A percentile compares a stretch with the other conserved stretches of the same genome.
Evolutionary conservation across 64 coral and sea anemone genomes (phyloP).

Genomic region (Stichodactyla mertensii): DNA sequence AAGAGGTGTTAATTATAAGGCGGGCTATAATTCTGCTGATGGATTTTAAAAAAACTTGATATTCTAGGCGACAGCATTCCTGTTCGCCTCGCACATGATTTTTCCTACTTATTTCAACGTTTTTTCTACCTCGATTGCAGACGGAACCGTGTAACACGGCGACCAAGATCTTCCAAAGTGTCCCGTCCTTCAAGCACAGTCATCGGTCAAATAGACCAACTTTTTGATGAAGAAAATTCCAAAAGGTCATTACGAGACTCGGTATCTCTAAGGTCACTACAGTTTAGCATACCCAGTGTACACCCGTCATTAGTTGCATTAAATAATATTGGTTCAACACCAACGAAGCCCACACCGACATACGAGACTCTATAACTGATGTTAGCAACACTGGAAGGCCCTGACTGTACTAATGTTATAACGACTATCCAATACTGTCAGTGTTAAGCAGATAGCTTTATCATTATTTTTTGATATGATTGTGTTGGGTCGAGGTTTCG

Average conservation of each 20-base stretch:
- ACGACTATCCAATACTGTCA: no score
- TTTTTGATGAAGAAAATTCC: slow-evolving; percentile 19
- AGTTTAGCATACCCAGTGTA: slow-evolving; percentile 31
- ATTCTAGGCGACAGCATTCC: no score
- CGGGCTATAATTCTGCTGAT: not conserved
- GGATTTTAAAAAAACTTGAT: no score
- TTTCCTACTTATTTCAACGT: not conserved
- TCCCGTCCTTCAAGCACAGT: slow-evolving; percentile 28
- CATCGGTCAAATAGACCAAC: slow-evolving; percentile 19
- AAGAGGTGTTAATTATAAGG: not conserved
- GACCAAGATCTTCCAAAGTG: slow-evolving; percentile 13
- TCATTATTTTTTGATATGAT: no score
- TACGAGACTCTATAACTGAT: not conserved
- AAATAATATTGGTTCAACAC: slow-evolving; percentile 14
- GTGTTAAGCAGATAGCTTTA: no score
- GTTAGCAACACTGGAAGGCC: not conserved
- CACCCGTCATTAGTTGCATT: slow-evolving; percentile 5
- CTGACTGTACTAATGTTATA: no score
- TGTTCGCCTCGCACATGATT: not conserved
- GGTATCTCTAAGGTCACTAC: slow-evolving; percentile 14
- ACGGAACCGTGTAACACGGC: not conserved
- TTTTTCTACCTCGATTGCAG: not conserved
- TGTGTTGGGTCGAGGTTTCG: no score
- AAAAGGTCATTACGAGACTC: slow-evolving; percentile 14
- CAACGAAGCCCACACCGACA: not conserved